Evolutionary conservation across 2,797 vertebrate genomes (phyloP), one percentile per base, ranked within the genome.

Genomic region (Manis pentadactyla): DNA sequence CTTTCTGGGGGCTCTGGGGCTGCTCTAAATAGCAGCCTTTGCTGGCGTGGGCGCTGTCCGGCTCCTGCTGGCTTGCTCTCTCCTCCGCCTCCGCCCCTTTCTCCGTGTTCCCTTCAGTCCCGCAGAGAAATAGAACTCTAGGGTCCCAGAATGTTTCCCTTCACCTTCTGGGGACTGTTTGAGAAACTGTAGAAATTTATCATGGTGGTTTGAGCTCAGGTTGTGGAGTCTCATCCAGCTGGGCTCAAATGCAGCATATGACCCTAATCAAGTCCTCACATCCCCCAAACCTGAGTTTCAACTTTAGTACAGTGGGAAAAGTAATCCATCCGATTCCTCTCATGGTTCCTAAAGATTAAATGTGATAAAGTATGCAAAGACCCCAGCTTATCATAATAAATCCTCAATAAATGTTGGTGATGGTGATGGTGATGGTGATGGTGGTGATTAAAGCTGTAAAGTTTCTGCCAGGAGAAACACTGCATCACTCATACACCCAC

Each of bases 1-100:
- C 96, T 66, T 83, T 42, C 78, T 51, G 2, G 73, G 79, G 97
- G 95, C 96, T 98, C 96, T 94, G 74, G 75, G 66, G 63, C 0
- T 84, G 95, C 90, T 97, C 97, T 96, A 98, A 98, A 98, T 98
- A 98, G 97, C 96, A 90, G 59, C 63, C 37, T 11, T 61, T 37
- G 63, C 53, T 11, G 64, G 82, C 90, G n/a, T 79, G 55, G 82
- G 84, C 93, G 51, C 94, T 90, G 93, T 68, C 64, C 83, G 37
- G 49, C 1, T 8, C 27, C 49, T 69, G 90, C 95, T 75, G 53
- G 57, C 90, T 97, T 93, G 94, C 95, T 93, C 34, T 91, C 23
- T 59, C 90, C 81, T 55, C 82, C n/a, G 46, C 49, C 57, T 23
- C 87, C 0, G 1, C 49, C 31, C 68, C 19, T 31, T 18, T 59